phyloP scores from a whole-genome alignment of 2,113 vertebrate genomes.

The Gasterosteus nipponicus region DNA sequence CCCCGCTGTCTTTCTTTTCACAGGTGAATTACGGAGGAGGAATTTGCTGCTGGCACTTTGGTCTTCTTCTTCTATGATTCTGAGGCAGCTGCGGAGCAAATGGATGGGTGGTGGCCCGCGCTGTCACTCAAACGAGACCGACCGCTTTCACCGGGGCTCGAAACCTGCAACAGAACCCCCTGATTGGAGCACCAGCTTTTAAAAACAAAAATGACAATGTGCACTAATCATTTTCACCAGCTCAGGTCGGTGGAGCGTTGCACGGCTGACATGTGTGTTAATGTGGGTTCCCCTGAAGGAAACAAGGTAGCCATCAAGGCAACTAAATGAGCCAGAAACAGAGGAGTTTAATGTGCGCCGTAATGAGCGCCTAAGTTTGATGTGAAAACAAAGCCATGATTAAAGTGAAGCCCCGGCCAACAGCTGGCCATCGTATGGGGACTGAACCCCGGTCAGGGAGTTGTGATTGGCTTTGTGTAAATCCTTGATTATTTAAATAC shows the following conservation, averaged over 20 bases:
- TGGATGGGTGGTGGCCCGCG: slow-evolving; percentile 36
- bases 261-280: not conserved
- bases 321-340: slow-evolving; percentile 63
- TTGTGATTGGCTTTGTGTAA: not conserved
- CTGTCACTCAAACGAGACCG: slow-evolving; percentile 66
- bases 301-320: slow-evolving; percentile 50
- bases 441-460: slow-evolving; percentile 10
- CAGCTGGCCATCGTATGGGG: slow-evolving; percentile 55
- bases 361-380: slow-evolving; percentile 55
- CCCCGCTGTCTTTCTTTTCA: slow-evolving; percentile 19
- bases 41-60: slow-evolving; percentile 68
- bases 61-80: slow-evolving; percentile 52
- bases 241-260: too few species aligned
- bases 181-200: not conserved
- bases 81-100: slow-evolving; percentile 55
- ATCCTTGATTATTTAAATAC: slow-evolving; percentile 1
- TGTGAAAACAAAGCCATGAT: slow-evolving; percentile 69
- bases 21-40: slow-evolving; percentile 49
- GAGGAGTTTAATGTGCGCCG: slow-evolving; percentile 55
- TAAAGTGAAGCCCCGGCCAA: slow-evolving; percentile 64
- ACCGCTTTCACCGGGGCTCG: slow-evolving; percentile 33
- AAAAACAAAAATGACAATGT: not conserved
- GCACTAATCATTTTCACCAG: not conserved
- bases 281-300: slow-evolving; percentile 15
- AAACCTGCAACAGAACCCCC: slow-evolving; percentile 25